A percentile compares a stretch with the other conserved stretches of the same genome.
phyloP scores from a whole-genome alignment of 2,113 vertebrate genomes.

The Cygnus buccinator region DNA sequence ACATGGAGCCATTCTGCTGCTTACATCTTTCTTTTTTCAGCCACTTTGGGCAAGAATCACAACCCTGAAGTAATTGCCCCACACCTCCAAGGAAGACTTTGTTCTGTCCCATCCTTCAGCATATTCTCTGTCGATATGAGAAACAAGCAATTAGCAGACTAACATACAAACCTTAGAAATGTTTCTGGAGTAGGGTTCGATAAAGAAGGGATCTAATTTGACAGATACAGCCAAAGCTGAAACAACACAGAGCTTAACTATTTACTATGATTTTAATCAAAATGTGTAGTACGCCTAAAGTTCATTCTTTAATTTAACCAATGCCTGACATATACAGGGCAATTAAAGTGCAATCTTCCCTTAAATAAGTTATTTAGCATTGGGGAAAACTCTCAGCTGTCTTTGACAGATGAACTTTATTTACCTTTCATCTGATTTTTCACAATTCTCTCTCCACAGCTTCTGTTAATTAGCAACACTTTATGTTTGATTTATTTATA shows the following conservation, averaged over 20 bases:
- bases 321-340: conserved; percentile 19
- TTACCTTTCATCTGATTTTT: conserved; percentile 20
- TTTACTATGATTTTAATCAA: neutral
- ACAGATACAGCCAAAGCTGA: neutral
- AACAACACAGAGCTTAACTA: neutral
- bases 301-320: conserved; percentile 25
- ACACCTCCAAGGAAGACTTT: neutral
- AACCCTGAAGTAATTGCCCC: neutral
- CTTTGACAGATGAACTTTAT: neutral
- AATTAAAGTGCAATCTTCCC: conserved; percentile 52
- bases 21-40: neutral
- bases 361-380: conserved; percentile 15
- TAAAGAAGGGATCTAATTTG: neutral
- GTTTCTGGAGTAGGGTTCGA: neutral
- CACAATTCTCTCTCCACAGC: neutral
- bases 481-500: conserved; percentile 27
- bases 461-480: conserved; percentile 27
- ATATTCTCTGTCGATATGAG: neutral
- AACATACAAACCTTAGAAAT: neutral
- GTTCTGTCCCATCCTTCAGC: neutral
- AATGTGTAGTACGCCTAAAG: neutral
- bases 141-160: neutral
- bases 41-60: neutral
- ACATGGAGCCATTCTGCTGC: neutral
- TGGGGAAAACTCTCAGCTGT: neutral